Percentiles rank a stretch among this genome's conserved stretches.
Evolutionary conservation across 1,140 invertebrate species (phyloP).

Genomic region (Drosophila gunungcola): DNA sequence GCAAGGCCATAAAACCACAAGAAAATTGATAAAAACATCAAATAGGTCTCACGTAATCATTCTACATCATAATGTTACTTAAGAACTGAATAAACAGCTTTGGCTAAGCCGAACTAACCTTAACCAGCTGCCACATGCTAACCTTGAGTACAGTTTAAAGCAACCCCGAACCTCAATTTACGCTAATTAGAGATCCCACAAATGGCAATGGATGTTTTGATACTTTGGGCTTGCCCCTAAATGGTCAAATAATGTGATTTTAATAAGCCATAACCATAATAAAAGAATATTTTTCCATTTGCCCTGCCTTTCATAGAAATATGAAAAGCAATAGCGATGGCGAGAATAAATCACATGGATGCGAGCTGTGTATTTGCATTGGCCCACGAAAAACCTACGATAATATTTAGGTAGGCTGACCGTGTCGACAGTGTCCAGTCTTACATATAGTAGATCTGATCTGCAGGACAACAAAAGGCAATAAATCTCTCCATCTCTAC

Average conservation of each 20-base stretch:
- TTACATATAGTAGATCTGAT: slow-evolving; percentile 1
- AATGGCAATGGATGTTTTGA: slow-evolving; percentile 55
- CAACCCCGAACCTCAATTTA: slow-evolving; percentile 19
- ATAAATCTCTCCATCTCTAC: slow-evolving; percentile 49
- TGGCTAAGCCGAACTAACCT: background rate
- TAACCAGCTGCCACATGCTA: slow-evolving; percentile 6
- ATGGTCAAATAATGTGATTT: slow-evolving; percentile 62
- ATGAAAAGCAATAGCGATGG: slow-evolving; percentile 13
- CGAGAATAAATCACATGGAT: slow-evolving; percentile 37
- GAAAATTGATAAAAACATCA: slow-evolving; percentile 14
- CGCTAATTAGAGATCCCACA: slow-evolving; percentile 48
- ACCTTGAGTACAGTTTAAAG: slow-evolving; percentile 15
- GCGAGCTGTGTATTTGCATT: slow-evolving; percentile 59
- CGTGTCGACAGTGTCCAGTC: slow-evolving; percentile 70
- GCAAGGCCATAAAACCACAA: slow-evolving; percentile 8
- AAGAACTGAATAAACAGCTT: slow-evolving; percentile 12
- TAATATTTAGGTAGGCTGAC: slow-evolving; percentile 78
- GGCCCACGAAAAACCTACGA: slow-evolving; percentile 57
- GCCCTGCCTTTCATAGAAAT: slow-evolving; percentile 18
- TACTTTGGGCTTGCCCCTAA: slow-evolving; percentile 21
- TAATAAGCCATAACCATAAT: slow-evolving; percentile 68
- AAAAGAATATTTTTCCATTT: slow-evolving; percentile 41
- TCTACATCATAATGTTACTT: background rate
- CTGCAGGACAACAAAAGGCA: slow-evolving; percentile 46
- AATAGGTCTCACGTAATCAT: slow-evolving; percentile 1